Base-by-base conservation (phyloP, 2,797 vertebrate genomes). In the Pipistrellus pygmaeus region DNA sequence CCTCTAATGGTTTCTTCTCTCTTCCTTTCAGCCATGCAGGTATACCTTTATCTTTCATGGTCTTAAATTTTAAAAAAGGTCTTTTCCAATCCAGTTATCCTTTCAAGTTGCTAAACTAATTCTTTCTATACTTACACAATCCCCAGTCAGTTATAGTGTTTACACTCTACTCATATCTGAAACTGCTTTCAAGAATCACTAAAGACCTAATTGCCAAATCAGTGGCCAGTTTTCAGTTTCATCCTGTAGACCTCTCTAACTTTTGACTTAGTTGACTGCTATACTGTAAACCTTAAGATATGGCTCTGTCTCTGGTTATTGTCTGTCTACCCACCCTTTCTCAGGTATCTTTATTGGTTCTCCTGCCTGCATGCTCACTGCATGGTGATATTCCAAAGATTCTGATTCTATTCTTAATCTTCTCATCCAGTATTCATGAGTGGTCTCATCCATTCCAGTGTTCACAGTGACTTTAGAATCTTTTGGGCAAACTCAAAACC, bases 161-260 rank as follows among this genome's bases (percentile, higher is more conserved):
- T 78, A 23, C 8, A 21, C 46, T 78, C 2, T 72, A 20, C 2
- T 8, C 8, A 87, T 90, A 86, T 80, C 51, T 89, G 44, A 94
- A 93, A 85, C 35, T 62, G 17, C 83, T 84, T 84, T 73, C 57
- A 84, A 18, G 44, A 86, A 32, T 93, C 30, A 62, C 41, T 17
- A 5, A 18, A 88, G 62, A 89, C 32, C 66, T 82, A 44, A 72
- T n/a, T 88, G 27, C 38, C 83, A 90, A 75, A 68, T 86, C 17
- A 41, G 41, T 90, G 75, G 8, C 83, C 48, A 83, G 30, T 93
- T 91, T 91, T 89, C n/a, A 30, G 44, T 90, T 87, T 96, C 25
- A 90, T 78, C 15, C 51, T 83, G 0, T 68, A 80, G 41, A 69
- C 25, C 18, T 25, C 15, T 55, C 14, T 85, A 51, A 81, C 32